phyloP scores from a whole-genome alignment of 2,888 invertebrate species.

The Gandaritis pyraliata region DNA sequence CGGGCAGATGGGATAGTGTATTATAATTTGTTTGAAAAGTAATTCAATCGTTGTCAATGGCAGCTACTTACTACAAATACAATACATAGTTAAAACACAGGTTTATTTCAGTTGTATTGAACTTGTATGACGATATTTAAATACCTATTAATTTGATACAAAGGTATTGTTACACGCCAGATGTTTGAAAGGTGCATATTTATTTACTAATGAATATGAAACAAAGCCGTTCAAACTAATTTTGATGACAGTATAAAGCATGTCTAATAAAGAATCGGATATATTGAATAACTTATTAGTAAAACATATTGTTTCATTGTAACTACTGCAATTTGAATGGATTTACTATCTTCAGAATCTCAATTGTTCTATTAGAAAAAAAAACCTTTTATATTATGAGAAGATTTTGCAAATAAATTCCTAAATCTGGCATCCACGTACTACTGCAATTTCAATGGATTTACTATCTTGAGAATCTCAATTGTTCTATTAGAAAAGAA shows the following conservation, averaged over 20 bases:
- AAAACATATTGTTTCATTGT: too few species aligned
- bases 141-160: not conserved
- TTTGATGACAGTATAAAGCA: not conserved
- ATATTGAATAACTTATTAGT: too few species aligned
- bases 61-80: constrained; percentile 1
- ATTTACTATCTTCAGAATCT: too few species aligned
- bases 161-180: not conserved
- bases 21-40: constrained; percentile 5
- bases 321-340: too few species aligned
- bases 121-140: not conserved
- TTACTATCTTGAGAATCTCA: too few species aligned
- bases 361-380: too few species aligned
- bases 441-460: too few species aligned
- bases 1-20: too few species aligned
- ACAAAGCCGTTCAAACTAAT: not conserved
- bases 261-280: not conserved
- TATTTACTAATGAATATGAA: not conserved
- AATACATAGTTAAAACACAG: constrained; percentile 13
- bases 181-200: constrained; percentile 4
- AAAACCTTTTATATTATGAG: too few species aligned
- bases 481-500: too few species aligned
- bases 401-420: too few species aligned
- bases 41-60: constrained; percentile 1
- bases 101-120: constrained; percentile 14
- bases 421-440: too few species aligned